These are phyloP conservation scores for Centrocercus urophasianus DNA, from an alignment of 2,113 vertebrate species.

Conservation along the genomic window DNA sequence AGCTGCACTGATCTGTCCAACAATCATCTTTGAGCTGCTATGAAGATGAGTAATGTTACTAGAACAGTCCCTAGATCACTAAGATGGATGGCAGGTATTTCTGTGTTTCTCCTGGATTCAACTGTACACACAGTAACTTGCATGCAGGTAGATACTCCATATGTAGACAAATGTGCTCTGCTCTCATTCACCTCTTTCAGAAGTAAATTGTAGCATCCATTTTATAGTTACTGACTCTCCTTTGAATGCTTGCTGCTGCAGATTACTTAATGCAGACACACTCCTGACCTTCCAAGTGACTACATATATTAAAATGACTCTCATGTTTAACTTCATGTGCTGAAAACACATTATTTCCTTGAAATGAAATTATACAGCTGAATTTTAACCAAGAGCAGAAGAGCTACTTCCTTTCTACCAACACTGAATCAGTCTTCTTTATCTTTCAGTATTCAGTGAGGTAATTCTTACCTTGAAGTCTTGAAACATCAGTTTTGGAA, in stretches of 20 bases:
- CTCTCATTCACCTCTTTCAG: neutral
- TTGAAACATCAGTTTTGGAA: neutral
- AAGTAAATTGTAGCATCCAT: neutral
- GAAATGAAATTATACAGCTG: neutral
- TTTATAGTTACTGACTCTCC: neutral
- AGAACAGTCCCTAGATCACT: neutral
- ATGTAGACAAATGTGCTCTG: neutral
- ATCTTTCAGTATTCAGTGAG: neutral
- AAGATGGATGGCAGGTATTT: neutral
- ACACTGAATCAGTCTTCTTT: neutral
- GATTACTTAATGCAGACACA: neutral
- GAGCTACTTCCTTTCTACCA: neutral
- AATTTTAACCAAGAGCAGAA: neutral
- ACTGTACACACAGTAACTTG: neutral
- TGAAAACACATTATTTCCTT: neutral
- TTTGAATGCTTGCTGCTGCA: neutral
- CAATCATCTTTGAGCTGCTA: neutral
- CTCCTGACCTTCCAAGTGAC: neutral
- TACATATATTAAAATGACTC: neutral
- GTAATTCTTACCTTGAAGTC: neutral
- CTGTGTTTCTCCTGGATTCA: neutral
- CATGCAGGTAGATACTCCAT: neutral
- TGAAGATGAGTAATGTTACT: neutral
- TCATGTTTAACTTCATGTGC: neutral
- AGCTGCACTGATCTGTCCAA: accelerated